Conservation (phyloP, 2,113 vertebrate species). For the Tapirus terrestris region DNA sequence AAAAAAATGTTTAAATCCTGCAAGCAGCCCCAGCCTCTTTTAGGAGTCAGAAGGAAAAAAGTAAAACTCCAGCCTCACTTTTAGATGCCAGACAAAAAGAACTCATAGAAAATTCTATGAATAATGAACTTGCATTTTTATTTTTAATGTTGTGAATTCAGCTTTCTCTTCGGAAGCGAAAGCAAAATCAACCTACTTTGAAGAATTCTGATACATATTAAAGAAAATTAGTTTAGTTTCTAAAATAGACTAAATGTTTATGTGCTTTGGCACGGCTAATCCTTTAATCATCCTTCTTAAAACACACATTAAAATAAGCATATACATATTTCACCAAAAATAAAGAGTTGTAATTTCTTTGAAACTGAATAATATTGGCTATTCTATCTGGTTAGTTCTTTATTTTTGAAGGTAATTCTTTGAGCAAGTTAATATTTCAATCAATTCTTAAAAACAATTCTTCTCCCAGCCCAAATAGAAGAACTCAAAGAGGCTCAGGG, state of each 20-base stretch:
- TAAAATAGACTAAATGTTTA: not conserved
- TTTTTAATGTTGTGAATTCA: conserved; percentile 52
- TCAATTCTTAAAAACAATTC: not conserved
- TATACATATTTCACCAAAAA: not conserved
- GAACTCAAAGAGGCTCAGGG: not conserved
- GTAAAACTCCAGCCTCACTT: conserved; percentile 11
- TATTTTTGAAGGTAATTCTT: not conserved
- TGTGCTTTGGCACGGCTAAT: not conserved
- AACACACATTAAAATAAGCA: not conserved
- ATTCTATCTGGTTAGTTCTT: not conserved
- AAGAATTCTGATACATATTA: conserved; percentile 42
- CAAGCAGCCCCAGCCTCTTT: not conserved
- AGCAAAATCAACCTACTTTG: conserved; percentile 55
- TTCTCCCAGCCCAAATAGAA: not conserved
- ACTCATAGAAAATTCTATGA: conserved; percentile 53
- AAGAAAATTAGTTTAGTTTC: conserved; percentile 45
- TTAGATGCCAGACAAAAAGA: conserved; percentile 45
- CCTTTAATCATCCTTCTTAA: conserved; percentile 21
- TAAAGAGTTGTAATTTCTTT: not conserved
- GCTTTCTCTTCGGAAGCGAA: conserved; percentile 17
- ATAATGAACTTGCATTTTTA: conserved; percentile 50
- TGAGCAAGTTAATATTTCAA: not conserved
- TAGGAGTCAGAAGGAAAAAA: not conserved
- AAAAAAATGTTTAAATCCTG: not conserved
- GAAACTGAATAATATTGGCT: not conserved